Percentiles rank a stretch among this genome's conserved stretches.
Evolutionary conservation across 2,797 vertebrate genomes (phyloP).

Genomic region (Megalops cyprinoides): DNA sequence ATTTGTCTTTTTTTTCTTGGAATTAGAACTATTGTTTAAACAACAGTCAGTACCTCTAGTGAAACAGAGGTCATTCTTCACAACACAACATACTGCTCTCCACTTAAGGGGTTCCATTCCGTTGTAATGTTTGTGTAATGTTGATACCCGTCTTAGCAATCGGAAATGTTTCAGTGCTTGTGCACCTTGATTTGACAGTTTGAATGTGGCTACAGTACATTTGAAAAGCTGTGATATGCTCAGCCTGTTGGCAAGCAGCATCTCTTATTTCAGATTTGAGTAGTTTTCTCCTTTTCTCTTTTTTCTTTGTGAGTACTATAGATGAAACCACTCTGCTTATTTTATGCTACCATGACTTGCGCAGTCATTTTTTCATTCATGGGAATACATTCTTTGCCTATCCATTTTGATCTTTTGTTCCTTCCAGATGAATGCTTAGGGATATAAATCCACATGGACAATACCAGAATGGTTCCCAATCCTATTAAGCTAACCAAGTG

Average conservation of each 20-base stretch:
- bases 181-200: not conserved
- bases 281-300: too few species aligned
- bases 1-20: not conserved
- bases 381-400: not conserved
- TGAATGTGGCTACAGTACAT: not conserved
- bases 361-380: not conserved
- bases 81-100: not conserved
- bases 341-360: too few species aligned
- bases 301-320: too few species aligned
- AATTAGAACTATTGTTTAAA: not conserved
- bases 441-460: not conserved
- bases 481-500: conserved; percentile 2
- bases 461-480: not conserved
- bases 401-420: not conserved
- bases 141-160: not conserved
- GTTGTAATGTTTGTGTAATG: not conserved
- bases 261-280: not conserved
- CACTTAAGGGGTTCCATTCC: not conserved
- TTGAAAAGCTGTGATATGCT: not conserved
- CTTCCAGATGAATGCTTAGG: not conserved
- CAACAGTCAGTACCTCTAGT: not conserved
- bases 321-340: too few species aligned
- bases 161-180: not conserved
- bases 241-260: not conserved
- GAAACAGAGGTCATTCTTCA: not conserved